These are phyloP conservation scores for Apodemia zela DNA, from an alignment of 2,888 invertebrate genomes.

Conservation along the genomic window DNA sequence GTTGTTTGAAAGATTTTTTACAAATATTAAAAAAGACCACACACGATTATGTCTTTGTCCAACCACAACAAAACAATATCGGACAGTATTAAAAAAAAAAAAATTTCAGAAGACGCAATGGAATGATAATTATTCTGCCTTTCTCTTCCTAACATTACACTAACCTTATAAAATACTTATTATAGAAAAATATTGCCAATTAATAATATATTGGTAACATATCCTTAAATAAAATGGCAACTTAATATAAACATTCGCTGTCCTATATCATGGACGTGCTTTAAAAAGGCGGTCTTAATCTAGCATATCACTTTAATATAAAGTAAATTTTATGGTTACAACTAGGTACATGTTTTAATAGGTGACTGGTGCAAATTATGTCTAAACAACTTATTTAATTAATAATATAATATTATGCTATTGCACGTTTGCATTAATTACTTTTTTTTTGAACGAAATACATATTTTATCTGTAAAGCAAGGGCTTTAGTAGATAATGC, in stretches of 20 bases:
- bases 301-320: constrained; percentile 63
- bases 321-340: constrained; percentile 45
- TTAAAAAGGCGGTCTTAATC: constrained; percentile 59
- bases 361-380: constrained; percentile 14
- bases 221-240: constrained; percentile 43
- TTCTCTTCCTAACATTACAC: constrained; percentile 22
- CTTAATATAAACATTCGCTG: constrained; percentile 50
- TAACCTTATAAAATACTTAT: constrained; percentile 33
- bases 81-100: not conserved
- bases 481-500: not conserved
- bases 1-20: no score
- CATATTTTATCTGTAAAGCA: not conserved
- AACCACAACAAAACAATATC: not conserved
- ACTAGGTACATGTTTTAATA: constrained; percentile 19
- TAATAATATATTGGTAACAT: constrained; percentile 43
- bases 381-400: constrained; percentile 7
- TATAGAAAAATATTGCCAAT: constrained; percentile 43
- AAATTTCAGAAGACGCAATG: constrained; percentile 3
- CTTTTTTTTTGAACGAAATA: not conserved
- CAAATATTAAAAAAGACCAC: no score
- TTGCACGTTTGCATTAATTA: not conserved
- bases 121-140: not conserved
- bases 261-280: constrained; percentile 60
- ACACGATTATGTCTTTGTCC: no score
- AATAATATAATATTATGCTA: not conserved